Base-by-base conservation (phyloP, 2,797 vertebrate genomes). In the Girardinus metallicus region DNA sequence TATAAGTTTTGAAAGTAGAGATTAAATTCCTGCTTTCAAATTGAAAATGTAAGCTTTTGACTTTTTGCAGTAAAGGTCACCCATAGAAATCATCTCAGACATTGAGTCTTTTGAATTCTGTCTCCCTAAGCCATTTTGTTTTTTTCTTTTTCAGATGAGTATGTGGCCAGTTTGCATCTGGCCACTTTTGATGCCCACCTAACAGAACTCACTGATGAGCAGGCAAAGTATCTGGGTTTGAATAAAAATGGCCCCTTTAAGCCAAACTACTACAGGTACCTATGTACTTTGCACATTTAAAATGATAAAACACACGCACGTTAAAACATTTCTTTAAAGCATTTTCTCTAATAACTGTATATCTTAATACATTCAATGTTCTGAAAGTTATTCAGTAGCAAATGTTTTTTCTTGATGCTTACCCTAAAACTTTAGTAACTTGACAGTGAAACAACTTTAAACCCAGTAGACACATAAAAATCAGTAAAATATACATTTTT, bases 161-260 rank as follows among this genome's bases (percentile, higher is more conserved):
- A 99, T 0, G 98, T 99, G 2, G 97, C 98, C 93, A 99, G 97
- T 85, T 91, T 99, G 94, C 95, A 96, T 83, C 94, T 99, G 93
- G 96, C 98, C 0, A 97, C 98, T 0, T 99, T 99, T 75, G 98
- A 99, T 5, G 97, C 97, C 76, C 98, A 99, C 93, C 95, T 99
- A 92, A 99, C 98, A 0, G 98, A 99, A 86, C 95, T 99, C 79
- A 93, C 94, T 0, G 98, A 99, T 26, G 98, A 99, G 79, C 98
- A 99, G 94, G 98, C 98, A 0, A 99, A 99, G 82, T 99, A 99
- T 89, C 93, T 99, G 93, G 98, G 98, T 87, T 96, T 99, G 89
- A 99, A 99, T 92, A 99, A 99, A 93, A 99, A 99, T 0, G 98
- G 98, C 72, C 98, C 98, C 43, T 99, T 98, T 83, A 99, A 99